Conservation (phyloP, 1,140 invertebrate genomes). For the Zaprionus gabonicus region DNA sequence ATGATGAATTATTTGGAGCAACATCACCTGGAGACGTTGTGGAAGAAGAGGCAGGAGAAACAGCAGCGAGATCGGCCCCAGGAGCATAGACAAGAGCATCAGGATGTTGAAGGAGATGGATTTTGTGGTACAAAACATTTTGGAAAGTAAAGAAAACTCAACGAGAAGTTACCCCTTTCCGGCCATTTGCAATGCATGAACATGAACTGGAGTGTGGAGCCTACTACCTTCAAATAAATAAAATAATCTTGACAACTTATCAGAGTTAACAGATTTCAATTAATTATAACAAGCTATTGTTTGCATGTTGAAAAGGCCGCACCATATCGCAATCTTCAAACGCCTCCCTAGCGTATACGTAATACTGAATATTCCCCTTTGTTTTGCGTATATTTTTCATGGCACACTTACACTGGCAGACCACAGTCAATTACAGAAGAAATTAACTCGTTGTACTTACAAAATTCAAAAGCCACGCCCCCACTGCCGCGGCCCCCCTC, state of each 20-base stretch:
- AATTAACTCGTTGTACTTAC: slow-evolving; percentile 30
- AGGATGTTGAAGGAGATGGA: too few species aligned
- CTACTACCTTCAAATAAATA: too few species aligned
- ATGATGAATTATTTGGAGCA: too few species aligned
- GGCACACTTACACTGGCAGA: slow-evolving; percentile 1
- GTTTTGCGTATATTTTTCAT: background rate
- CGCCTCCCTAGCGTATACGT: slow-evolving; percentile 1
- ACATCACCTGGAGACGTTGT: too few species aligned
- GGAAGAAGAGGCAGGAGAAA: too few species aligned
- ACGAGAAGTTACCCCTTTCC: too few species aligned
- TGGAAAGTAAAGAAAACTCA: too few species aligned
- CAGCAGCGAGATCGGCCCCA: too few species aligned
- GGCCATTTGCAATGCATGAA: too few species aligned
- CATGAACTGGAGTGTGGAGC: too few species aligned
- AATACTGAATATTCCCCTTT: background rate
- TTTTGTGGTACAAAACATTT: too few species aligned
- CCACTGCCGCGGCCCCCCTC: background rate
- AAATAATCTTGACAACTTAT: background rate
- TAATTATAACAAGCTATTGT: background rate
- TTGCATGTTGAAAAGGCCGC: background rate
- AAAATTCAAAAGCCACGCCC: slow-evolving; percentile 23
- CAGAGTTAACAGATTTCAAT: background rate
- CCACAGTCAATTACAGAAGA: slow-evolving; percentile 17
- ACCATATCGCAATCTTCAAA: background rate
- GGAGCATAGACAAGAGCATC: too few species aligned